These are phyloP conservation scores for Candoia aspera DNA, from an alignment of 2,113 vertebrate species.

Conservation along the genomic window DNA sequence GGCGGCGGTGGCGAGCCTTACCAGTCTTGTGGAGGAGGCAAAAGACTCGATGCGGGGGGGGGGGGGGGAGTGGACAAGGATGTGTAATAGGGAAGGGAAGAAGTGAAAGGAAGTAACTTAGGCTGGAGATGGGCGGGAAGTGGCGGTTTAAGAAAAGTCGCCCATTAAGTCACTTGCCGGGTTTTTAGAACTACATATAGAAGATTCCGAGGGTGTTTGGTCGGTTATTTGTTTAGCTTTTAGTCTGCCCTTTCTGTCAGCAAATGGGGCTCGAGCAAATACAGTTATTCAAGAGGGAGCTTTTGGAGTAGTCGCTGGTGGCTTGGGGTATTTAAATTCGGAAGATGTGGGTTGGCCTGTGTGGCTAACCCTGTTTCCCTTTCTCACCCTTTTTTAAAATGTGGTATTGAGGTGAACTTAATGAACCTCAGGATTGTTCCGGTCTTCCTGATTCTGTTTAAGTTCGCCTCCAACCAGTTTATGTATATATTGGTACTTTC, in stretches of 20 bases:
- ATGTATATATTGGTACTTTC: not conserved
- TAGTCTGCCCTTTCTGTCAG: not conserved
- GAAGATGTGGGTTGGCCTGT: not conserved
- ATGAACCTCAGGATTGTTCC: not conserved
- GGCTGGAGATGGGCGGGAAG: not conserved
- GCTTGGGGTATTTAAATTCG: not conserved
- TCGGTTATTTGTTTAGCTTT: not conserved
- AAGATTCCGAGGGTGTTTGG: not conserved
- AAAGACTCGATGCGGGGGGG: not conserved
- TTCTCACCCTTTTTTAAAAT: not conserved
- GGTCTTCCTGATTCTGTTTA: not conserved
- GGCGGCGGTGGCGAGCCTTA: not conserved
- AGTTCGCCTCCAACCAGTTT: not conserved
- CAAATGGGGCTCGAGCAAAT: not conserved
- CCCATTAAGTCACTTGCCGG: not conserved
- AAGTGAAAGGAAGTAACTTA: not conserved
- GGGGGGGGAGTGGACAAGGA: not conserved
- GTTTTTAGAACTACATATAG: not conserved
- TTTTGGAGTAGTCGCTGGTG: not conserved
- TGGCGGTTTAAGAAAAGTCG: no score
- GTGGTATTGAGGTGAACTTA: not conserved
- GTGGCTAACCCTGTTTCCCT: not conserved
- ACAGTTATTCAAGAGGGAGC: not conserved
- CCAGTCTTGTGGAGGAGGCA: not conserved
- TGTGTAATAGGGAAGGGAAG: not conserved